phyloP scores from a whole-genome alignment of 2,113 vertebrate species.

The Mugil cephalus region DNA sequence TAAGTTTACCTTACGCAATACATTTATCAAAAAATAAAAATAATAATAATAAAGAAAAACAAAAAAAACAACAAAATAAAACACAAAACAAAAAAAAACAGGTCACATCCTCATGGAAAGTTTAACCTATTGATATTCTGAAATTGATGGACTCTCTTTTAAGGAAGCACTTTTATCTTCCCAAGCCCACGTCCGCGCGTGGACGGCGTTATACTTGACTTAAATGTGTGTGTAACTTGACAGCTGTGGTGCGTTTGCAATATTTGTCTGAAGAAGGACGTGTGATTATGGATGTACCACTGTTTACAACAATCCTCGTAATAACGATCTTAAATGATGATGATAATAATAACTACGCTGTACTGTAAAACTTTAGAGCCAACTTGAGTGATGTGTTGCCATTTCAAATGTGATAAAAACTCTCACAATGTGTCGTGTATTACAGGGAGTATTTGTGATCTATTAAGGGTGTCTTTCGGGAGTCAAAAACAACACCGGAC shows the following conservation, averaged over 20 bases:
- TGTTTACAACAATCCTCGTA: conserved; percentile 74
- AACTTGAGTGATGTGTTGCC: conserved; percentile 68
- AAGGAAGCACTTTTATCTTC: conserved; percentile 53
- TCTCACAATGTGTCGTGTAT: conserved; percentile 43
- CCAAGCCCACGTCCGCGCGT: conserved; percentile 39
- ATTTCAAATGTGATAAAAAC: conserved; percentile 73
- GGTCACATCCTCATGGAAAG: conserved; percentile 25
- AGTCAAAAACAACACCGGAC: conserved; percentile 15
- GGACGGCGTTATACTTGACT: conserved; percentile 64
- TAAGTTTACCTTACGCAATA: conserved; percentile 62
- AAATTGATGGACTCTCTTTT: conserved; percentile 44
- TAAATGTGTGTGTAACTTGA: conserved; percentile 44
- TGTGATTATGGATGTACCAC: conserved; percentile 47
- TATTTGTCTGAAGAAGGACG: conserved; percentile 33
- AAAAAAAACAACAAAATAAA: too few relatives aligned
- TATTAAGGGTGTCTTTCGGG: conserved; percentile 42
- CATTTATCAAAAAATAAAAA: conserved; percentile 30
- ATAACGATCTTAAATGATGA: conserved; percentile 41
- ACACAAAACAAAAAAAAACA: conserved; percentile 28
- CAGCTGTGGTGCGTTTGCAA: conserved; percentile 44
- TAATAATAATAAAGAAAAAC: too few relatives aligned
- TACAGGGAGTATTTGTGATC: conserved; percentile 42
- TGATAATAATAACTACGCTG: conserved; percentile 55
- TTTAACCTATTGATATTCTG: conserved; percentile 31
- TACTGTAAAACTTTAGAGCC: conserved; percentile 71